Evolutionary conservation across 2,888 invertebrate species (phyloP).

Genomic region (Hipparchia sbordonii): DNA sequence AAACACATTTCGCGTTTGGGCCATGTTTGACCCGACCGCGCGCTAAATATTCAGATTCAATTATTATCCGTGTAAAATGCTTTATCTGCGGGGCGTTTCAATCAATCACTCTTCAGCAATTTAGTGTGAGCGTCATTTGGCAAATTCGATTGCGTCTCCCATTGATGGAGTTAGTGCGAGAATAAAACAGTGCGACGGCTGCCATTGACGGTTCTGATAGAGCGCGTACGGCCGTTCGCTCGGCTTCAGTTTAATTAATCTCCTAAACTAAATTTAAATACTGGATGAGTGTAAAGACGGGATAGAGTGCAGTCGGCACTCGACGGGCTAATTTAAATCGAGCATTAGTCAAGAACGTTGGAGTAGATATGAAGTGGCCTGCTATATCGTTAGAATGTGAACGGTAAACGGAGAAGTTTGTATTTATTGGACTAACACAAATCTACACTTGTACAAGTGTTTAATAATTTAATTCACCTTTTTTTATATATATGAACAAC

Average conservation of each 20-base stretch:
- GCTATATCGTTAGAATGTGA: slow-evolving; percentile 42
- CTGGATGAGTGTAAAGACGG: slow-evolving; percentile 54
- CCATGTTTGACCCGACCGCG: slow-evolving; percentile 24
- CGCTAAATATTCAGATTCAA: slow-evolving; percentile 66
- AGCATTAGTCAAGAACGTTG: slow-evolving; percentile 55
- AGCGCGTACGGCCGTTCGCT: slow-evolving; percentile 55
- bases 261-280: slow-evolving; percentile 75
- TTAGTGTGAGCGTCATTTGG: slow-evolving; percentile 75
- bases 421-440: neutral
- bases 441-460: neutral
- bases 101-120: slow-evolving; percentile 77
- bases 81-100: slow-evolving; percentile 64
- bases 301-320: slow-evolving; percentile 48
- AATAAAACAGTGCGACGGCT: slow-evolving; percentile 73
- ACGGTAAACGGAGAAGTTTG: slow-evolving; percentile 12
- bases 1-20: slow-evolving; percentile 25
- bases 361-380: slow-evolving; percentile 49
- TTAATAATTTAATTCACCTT: too few relatives aligned
- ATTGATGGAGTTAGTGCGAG: slow-evolving; percentile 66
- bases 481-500: too few relatives aligned
- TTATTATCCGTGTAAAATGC: slow-evolving; percentile 66
- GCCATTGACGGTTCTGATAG: slow-evolving; percentile 72
- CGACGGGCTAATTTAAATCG: slow-evolving; percentile 58
- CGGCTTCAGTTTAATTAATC: slow-evolving; percentile 70
- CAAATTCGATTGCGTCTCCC: slow-evolving; percentile 75